Base-by-base conservation (phyloP, 2,113 vertebrate genomes). In the Planiliza haematocheilus region DNA sequence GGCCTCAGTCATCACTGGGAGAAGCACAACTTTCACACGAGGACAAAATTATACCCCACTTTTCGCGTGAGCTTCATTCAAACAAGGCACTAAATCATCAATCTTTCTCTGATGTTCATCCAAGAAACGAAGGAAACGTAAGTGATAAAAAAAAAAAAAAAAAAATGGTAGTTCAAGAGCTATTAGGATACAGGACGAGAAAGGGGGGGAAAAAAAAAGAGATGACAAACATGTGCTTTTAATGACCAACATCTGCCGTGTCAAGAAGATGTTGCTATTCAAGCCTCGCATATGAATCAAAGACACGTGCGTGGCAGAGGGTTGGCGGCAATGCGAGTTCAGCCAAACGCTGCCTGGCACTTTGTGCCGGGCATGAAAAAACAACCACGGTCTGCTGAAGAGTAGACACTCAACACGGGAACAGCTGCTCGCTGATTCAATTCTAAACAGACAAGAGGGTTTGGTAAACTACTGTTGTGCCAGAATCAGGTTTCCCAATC, bases 341-440 rank as follows among this genome's bases (percentile, higher is more conserved):
- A 92, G 93, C 91, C 91, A 93, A 93, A 84, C 77, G 12, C 56
- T 55, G 83, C 83, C 83, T 90, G 78, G 80, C 57, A 88, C 75
- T 86, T 90, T 90, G 90, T 84, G 80, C 64, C 36, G 13, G 77
- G 60, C 65, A 70, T 34, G 70, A 60, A 74, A 30, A 82, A 88
- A 88, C 69, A 17, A 88, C 74, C 70, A 81, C 63, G 70, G 81
- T 89, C 85, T 8, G 21, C 60, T 74, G 20, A 4, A 72, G 59
- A 84, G 60, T 7, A 57, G 59, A 73, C 66, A 58, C 52, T 81
- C 78, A 65, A 61, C 83, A 78, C 58, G 13, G 53, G 70, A 79
- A 70, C 86, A 84, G 91, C 89, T 88, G 87, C 84, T 61, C 38
- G 16, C 67, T 50, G 65, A 73, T 70, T 77, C 79, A 71, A 51